These are phyloP conservation scores for Anthonomus grandis DNA, from an alignment of 1,140 invertebrate species.

Conservation along the genomic window DNA sequence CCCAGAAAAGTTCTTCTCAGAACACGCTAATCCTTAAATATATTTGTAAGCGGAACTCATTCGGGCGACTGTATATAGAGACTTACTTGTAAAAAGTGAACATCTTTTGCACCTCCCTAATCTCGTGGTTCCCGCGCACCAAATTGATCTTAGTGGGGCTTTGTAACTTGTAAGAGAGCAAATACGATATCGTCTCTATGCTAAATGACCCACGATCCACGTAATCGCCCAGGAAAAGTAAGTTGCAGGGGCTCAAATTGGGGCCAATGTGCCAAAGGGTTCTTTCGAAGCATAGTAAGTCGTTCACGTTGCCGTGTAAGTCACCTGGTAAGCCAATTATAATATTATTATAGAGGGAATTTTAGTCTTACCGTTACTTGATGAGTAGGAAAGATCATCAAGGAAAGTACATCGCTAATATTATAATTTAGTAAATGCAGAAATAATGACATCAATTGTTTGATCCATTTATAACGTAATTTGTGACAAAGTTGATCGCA, in stretches of 20 bases:
- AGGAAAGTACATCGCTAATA: too few relatives aligned
- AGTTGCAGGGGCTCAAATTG: slow-evolving; percentile 51
- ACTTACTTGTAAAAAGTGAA: slow-evolving; percentile 65
- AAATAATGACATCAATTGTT: too few relatives aligned
- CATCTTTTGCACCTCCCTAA: slow-evolving; percentile 63
- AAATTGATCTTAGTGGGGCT: slow-evolving; percentile 60
- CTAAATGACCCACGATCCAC: slow-evolving; percentile 62
- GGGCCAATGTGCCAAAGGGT: slow-evolving; percentile 50
- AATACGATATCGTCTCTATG: slow-evolving; percentile 61
- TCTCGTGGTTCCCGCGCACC: slow-evolving; percentile 65
- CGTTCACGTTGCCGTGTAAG: slow-evolving; percentile 51
- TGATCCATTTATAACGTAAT: too few relatives aligned
- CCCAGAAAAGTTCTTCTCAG: too few relatives aligned
- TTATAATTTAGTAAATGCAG: too few relatives aligned
- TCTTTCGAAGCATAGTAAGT: slow-evolving; percentile 50
- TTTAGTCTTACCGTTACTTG: too few relatives aligned
- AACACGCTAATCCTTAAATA: too few relatives aligned
- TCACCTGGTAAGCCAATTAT: slow-evolving; percentile 46
- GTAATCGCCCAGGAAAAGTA: slow-evolving; percentile 67
- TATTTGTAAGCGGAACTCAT: too few relatives aligned
- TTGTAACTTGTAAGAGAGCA: slow-evolving; percentile 64
- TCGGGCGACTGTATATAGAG: too few relatives aligned
- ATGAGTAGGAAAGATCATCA: too few relatives aligned
- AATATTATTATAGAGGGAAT: too few relatives aligned
- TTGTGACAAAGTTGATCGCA: too few relatives aligned